Percentiles rank a stretch among this genome's conserved stretches.
Evolutionary conservation across 2,113 vertebrate species (phyloP).

Genomic region (Malurus alboscapulatus): DNA sequence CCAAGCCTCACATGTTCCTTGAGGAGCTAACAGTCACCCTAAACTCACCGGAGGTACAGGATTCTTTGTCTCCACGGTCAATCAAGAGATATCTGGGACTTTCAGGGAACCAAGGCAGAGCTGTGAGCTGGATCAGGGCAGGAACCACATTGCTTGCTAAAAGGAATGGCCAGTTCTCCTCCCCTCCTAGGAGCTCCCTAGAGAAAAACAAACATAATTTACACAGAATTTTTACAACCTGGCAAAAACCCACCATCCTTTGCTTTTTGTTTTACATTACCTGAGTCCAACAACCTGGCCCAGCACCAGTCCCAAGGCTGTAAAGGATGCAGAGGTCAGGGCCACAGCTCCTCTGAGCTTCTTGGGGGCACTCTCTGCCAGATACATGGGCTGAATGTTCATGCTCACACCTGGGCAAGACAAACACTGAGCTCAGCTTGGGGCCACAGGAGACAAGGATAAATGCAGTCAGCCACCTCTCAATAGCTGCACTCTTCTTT

Average conservation of each 20-base stretch:
- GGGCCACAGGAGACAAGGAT: background rate
- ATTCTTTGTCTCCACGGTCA: constrained; percentile 82
- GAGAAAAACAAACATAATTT: background rate
- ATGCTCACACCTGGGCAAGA: constrained; percentile 84
- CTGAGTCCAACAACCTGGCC: constrained; percentile 87
- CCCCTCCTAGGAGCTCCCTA: constrained; percentile 86
- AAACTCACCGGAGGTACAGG: constrained; percentile 81
- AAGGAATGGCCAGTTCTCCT: constrained; percentile 84
- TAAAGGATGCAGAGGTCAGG: constrained; percentile 84
- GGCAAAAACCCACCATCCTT: background rate
- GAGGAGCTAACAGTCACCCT: background rate
- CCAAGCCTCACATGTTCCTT: background rate
- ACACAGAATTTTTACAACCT: background rate
- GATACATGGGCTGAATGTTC: constrained; percentile 93
- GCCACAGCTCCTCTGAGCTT: constrained; percentile 83
- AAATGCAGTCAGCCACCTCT: background rate
- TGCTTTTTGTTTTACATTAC: constrained; percentile 52
- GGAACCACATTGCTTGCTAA: constrained; percentile 86
- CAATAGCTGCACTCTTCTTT: background rate
- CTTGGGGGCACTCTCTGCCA: constrained; percentile 89
- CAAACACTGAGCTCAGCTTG: background rate
- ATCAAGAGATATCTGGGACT: constrained; percentile 90
- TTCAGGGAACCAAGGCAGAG: constrained; percentile 88
- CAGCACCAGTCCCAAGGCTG: constrained; percentile 83
- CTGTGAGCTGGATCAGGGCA: constrained; percentile 82